phyloP scores from a whole-genome alignment of 2,888 invertebrate species.

The Quadroppia sp. region DNA sequence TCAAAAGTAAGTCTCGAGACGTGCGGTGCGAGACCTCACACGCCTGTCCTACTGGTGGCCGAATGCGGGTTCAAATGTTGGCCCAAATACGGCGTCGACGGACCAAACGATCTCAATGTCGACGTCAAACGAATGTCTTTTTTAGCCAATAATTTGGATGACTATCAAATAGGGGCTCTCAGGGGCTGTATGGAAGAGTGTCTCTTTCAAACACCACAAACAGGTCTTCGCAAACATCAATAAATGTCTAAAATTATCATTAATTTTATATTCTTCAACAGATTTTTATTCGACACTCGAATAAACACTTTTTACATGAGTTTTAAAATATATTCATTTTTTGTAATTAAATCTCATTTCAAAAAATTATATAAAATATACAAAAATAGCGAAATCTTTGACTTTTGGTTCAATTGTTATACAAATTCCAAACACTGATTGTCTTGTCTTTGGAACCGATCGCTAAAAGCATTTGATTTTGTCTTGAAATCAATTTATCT shows the following conservation, averaged over 20 bases:
- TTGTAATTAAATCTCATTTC: too few relatives aligned
- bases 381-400: too few relatives aligned
- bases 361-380: too few relatives aligned
- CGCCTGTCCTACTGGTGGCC: not conserved
- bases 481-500: not conserved
- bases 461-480: constrained; percentile 7
- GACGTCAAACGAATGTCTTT: not conserved
- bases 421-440: constrained; percentile 1
- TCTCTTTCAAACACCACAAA: not conserved
- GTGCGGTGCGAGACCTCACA: not conserved
- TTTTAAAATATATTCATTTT: too few relatives aligned
- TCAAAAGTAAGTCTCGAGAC: not conserved
- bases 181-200: constrained; percentile 18
- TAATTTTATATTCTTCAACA: too few relatives aligned
- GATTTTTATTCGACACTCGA: too few relatives aligned
- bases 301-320: too few relatives aligned
- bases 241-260: too few relatives aligned
- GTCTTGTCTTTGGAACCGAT: constrained; percentile 18
- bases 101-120: not conserved
- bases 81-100: not conserved
- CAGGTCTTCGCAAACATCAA: not conserved
- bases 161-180: not conserved
- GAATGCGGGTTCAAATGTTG: constrained; percentile 12
- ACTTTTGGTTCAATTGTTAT: not conserved
- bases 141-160: not conserved